Base-by-base conservation (phyloP, 2,797 vertebrate genomes). In the Percopsis omiscomaycus region DNA sequence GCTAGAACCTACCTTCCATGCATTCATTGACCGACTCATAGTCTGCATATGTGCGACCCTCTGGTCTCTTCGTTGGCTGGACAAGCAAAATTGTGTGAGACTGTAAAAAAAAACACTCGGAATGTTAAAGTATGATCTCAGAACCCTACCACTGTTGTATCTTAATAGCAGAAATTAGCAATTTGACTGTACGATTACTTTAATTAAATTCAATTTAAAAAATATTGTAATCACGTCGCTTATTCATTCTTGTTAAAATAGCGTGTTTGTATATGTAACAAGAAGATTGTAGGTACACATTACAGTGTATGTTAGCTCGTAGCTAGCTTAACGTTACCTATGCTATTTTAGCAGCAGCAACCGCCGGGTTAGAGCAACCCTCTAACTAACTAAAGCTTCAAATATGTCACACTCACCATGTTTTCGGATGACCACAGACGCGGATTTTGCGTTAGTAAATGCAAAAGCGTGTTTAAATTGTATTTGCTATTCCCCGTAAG, bases 1-100 rank as follows among this genome's bases (percentile, higher is more conserved):
- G 12, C 29, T 57, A 1, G 30, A 55, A 85, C 93, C 81, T 81
- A 99, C 98, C 98, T 93, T 99, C 98, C 98, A 99, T 99, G 82
- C 98, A 99, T 75, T 99, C 97, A 75, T 99, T 99, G 71, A 99
- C 97, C 0, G 97, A 99, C 79, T 99, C 98, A 72, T 99, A 99
- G 85, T 99, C 98, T 3, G 98, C 97, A 0, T 99, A 99, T 68
- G 98, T 99, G 89, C 97, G 94, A 82, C 98, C 98, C 86, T 99
- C 98, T 47, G 97, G 98, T 91, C 97, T 95, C 89, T 99, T 99
- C 64, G 98, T 99, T 48, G 97, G 97, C 70, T 98, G 97, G 66
- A 98, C 97, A 77, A 98, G 94, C 84, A 98, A 91, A 90, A 98
- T 98, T 69, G 97, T 98, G 89, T 98, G 97, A 83, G 97, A 98